phyloP scores from a whole-genome alignment of 2,797 vertebrate genomes.

The Sebastes oblongus region DNA sequence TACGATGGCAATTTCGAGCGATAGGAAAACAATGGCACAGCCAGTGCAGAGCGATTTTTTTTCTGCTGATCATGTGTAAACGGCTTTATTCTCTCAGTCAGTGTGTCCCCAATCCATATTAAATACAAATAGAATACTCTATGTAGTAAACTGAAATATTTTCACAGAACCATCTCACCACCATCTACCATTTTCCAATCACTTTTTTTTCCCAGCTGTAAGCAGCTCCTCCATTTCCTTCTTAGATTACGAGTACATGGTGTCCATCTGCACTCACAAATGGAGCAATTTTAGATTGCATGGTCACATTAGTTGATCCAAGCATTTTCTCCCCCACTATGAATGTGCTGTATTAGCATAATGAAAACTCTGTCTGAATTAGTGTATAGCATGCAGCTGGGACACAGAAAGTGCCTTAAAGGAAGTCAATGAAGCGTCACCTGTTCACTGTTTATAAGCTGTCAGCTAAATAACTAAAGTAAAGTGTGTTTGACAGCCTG shows the following conservation, averaged over 20 bases:
- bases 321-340: background rate
- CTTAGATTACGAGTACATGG: slow-evolving; percentile 5
- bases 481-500: slow-evolving; percentile 53
- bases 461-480: slow-evolving; percentile 37
- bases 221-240: slow-evolving; percentile 4
- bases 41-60: too few relatives aligned
- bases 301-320: background rate
- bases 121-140: background rate
- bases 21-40: too few relatives aligned
- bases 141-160: background rate
- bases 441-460: slow-evolving; percentile 37
- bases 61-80: too few relatives aligned
- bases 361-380: slow-evolving; percentile 24
- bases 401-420: background rate
- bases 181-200: background rate
- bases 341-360: slow-evolving; percentile 5
- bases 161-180: background rate
- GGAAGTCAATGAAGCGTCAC: slow-evolving; percentile 38
- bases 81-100: background rate
- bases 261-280: slow-evolving; percentile 1
- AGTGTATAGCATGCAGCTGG: background rate
- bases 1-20: too few relatives aligned
- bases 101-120: background rate
- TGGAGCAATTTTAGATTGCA: slow-evolving; percentile 3
- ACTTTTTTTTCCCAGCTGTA: background rate